Evolutionary conservation across 2,888 invertebrate species (phyloP).

Genomic region (Philaethria dido): DNA sequence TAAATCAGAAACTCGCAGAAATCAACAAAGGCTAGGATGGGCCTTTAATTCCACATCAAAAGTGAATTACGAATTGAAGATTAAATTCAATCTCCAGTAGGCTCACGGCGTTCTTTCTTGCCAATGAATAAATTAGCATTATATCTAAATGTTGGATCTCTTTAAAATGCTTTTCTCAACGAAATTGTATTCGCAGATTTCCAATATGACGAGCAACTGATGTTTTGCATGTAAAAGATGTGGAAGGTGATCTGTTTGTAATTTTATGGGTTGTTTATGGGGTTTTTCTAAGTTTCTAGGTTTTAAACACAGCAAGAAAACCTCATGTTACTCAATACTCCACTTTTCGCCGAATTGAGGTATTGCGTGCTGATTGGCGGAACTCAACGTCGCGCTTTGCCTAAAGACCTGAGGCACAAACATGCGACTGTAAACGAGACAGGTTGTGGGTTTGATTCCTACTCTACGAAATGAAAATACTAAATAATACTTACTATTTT

Average conservation of each 20-base stretch:
- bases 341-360: too few species aligned
- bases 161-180: constrained; percentile 70
- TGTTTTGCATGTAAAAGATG: constrained; percentile 22
- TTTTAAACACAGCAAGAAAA: too few species aligned
- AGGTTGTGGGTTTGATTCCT: too few species aligned
- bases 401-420: too few species aligned
- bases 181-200: constrained; percentile 56
- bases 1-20: constrained; percentile 15
- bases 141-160: constrained; percentile 76
- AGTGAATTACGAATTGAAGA: constrained; percentile 67
- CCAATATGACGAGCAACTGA: constrained; percentile 34
- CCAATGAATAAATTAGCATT: constrained; percentile 82
- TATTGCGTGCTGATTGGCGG: too few species aligned
- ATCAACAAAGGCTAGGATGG: constrained; percentile 26
- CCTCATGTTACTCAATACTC: too few species aligned
- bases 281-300: too few species aligned
- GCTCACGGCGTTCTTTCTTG: constrained; percentile 68
- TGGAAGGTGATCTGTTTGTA: background rate
- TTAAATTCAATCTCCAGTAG: constrained; percentile 71
- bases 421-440: too few species aligned
- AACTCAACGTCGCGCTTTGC: too few species aligned
- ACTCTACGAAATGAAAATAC: too few species aligned
- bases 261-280: too few species aligned
- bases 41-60: constrained; percentile 68
- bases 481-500: too few species aligned